Base-by-base conservation (phyloP, 2,797 vertebrate genomes). In the Takifugu rubripes region DNA sequence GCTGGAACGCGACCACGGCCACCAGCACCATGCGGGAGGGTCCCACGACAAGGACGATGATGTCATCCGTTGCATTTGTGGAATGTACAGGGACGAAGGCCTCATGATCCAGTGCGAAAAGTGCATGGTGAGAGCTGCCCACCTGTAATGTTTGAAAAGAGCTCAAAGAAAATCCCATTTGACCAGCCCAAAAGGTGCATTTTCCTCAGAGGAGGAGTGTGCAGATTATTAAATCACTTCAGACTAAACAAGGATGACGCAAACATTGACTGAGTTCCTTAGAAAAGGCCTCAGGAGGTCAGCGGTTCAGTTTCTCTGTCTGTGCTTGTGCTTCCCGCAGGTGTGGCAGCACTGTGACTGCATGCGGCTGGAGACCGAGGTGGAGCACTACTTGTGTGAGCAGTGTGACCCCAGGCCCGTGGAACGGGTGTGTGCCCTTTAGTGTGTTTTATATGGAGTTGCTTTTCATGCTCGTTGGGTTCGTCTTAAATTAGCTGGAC, bases 261-360 rank as follows among this genome's bases (percentile, higher is more conserved):
- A 31, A 56, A 56, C 70, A 51, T 43, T 66, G 58, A 63, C 44
- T 42, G 25, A 55, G 31, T 27, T 17, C 27, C 8, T 48, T 52
- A 45, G 25, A 52, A 31, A 21, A 10, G 5, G 2, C 4, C 9
- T 10, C 17, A 24, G 17, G 6, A 46, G 16, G 5, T 17, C 2
- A 15, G 15, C 6, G 12, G 1, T 54, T 50, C 44, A 52, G 16
- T 12, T 15, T 49, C 24, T 10, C 1, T 57, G 9, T 54, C 0
- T 56, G 12, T 56, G 50, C 48, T 60, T 56, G 21, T 75, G 21
- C 21, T 21, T 16, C 0, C 46, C 36, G 56, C 2, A 99, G 97
- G 97, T 98, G 5, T 99, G 97, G 97, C 97, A 99, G 89, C 97
- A 99, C 85, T 99, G 93, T 63, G 97, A 99, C 89, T 99, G 97